These are phyloP conservation scores for Drosophila seguyi DNA, from an alignment of 1,140 invertebrate species.

Conservation along the genomic window DNA sequence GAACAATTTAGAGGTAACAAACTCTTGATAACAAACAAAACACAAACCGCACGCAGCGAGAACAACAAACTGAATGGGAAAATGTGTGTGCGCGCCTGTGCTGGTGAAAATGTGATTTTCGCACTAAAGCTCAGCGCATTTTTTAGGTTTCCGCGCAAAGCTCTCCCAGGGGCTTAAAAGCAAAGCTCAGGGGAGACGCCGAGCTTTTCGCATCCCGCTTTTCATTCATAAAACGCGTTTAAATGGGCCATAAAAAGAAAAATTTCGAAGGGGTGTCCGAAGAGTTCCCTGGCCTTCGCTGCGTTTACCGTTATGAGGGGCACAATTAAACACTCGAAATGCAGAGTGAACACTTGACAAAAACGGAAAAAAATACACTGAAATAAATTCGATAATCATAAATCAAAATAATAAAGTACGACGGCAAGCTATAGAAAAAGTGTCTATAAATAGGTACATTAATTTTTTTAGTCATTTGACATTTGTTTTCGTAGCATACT, in stretches of 20 bases:
- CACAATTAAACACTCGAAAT: slow-evolving; percentile 54
- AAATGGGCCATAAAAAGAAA: background rate
- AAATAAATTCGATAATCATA: no score
- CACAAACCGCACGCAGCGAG: slow-evolving; percentile 42
- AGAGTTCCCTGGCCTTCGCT: slow-evolving; percentile 14
- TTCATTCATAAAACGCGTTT: no score
- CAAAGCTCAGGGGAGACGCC: slow-evolving; percentile 39
- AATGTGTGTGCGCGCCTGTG: no score
- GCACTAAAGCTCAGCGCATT: slow-evolving; percentile 43
- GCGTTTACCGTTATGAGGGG: slow-evolving; percentile 36
- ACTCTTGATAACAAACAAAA: slow-evolving; percentile 16
- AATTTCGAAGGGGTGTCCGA: background rate
- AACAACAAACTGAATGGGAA: slow-evolving; percentile 55
- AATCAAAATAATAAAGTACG: no score
- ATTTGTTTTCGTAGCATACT: no score
- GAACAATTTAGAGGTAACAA: slow-evolving; percentile 2
- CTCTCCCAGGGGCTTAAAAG: slow-evolving; percentile 18
- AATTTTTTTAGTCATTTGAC: no score
- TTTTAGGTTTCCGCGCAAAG: slow-evolving; percentile 40
- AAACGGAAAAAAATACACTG: slow-evolving; percentile 4
- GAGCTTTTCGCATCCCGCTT: slow-evolving; percentile 38
- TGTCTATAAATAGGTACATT: no score
- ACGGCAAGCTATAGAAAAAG: no score
- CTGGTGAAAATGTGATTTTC: slow-evolving; percentile 47
- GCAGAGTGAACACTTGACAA: slow-evolving; percentile 25